These are phyloP conservation scores for Formica aserva DNA, from an alignment of 2,888 invertebrate genomes.

Conservation along the genomic window DNA sequence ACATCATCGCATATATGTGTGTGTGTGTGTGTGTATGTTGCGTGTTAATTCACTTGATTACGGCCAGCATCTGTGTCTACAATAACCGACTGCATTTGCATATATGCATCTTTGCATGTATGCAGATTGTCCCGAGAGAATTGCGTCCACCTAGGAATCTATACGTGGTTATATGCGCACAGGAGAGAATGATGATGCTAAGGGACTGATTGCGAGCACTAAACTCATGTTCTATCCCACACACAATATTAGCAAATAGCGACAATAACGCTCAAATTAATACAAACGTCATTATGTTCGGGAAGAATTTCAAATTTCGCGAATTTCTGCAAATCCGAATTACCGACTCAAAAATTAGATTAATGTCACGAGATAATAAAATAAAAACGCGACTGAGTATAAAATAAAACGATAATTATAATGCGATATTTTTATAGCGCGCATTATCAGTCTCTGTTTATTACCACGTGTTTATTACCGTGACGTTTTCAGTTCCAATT, in stretches of 20 bases:
- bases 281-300: not conserved
- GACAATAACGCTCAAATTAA: not conserved
- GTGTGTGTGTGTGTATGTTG: not conserved
- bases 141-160: constrained; percentile 49
- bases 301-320: not conserved
- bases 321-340: not conserved
- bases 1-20: not conserved
- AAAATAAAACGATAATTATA: not conserved
- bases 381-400: not conserved
- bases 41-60: constrained; percentile 46
- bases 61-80: constrained; percentile 36
- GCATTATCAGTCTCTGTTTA: not conserved
- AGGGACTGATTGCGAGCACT: constrained; percentile 36
- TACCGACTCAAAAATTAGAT: not conserved
- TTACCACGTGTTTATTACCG: not conserved
- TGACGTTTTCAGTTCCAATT: not conserved
- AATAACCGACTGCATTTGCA: constrained; percentile 40
- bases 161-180: constrained; percentile 28
- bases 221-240: constrained; percentile 4
- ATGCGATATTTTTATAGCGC: not conserved
- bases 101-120: constrained; percentile 52
- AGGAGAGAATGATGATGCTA: constrained; percentile 48
- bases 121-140: constrained; percentile 57
- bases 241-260: constrained; percentile 5
- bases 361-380: not conserved